Evolutionary conservation across 2,797 vertebrate genomes (phyloP).

Genomic region (Sphenopsis melanotis): DNA sequence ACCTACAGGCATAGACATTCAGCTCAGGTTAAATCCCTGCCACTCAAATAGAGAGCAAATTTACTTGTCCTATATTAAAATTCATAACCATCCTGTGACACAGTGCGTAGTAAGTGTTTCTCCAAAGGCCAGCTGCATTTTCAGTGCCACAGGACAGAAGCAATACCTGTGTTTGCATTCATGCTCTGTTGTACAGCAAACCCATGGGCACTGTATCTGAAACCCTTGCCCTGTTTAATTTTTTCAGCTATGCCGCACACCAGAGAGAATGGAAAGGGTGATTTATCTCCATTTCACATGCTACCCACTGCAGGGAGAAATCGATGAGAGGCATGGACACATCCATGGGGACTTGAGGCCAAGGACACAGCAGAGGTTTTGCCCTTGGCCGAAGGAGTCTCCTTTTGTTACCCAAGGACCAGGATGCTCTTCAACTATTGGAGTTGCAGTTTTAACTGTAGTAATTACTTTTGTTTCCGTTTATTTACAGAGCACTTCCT

Average conservation of each 20-base stretch:
- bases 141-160: neutral
- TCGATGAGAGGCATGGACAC: neutral
- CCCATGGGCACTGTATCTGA: neutral
- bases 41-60: neutral
- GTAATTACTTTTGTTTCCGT: neutral
- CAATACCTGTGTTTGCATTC: neutral
- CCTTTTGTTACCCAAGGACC: neutral
- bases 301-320: neutral
- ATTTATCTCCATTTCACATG: conserved; percentile 13
- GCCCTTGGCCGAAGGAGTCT: neutral
- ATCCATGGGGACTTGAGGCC: neutral
- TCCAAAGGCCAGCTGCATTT: neutral
- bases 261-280: neutral
- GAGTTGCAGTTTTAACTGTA: neutral
- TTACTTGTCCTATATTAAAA: neutral
- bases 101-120: neutral
- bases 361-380: neutral
- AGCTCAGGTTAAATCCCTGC: neutral
- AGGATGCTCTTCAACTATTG: neutral
- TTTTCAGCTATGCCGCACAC: neutral
- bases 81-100: neutral
- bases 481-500: neutral
- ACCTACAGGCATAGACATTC: neutral
- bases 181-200: neutral
- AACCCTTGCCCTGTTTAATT: neutral